Conservation (phyloP, 2,797 vertebrate species). For the Garrulus glandarius region DNA sequence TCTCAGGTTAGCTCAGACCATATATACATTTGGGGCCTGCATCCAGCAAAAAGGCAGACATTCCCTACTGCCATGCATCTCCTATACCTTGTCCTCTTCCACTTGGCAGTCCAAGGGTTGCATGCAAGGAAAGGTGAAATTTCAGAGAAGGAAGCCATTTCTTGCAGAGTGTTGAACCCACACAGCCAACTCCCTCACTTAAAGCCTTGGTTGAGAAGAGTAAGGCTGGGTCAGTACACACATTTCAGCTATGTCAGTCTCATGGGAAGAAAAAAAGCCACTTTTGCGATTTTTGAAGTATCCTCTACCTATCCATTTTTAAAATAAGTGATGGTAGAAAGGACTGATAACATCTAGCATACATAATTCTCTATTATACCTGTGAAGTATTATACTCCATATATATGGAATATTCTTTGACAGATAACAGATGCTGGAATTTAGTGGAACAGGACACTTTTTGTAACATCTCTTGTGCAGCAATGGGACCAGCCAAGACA, state of each 20-base stretch:
- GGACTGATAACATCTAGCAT: background rate
- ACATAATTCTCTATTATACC: background rate
- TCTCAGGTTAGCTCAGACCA: background rate
- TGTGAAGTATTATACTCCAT: background rate
- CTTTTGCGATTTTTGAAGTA: background rate
- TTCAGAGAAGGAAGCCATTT: background rate
- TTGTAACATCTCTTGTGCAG: background rate
- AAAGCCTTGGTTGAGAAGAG: background rate
- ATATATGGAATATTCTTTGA: background rate
- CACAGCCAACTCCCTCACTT: background rate
- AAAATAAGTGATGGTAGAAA: background rate
- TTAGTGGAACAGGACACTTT: background rate
- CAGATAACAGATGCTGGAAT: background rate
- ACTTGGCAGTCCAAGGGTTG: background rate
- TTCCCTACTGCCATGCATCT: background rate
- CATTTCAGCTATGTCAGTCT: rapidly evolving
- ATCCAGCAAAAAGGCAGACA: background rate
- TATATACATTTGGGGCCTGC: too few species aligned
- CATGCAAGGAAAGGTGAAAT: background rate
- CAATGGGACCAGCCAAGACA: rapidly evolving
- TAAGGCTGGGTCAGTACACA: background rate
- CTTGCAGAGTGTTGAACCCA: background rate
- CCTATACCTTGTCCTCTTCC: background rate
- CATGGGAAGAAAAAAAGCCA: background rate
- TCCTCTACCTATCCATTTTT: background rate